Conservation (phyloP, 2,113 vertebrate genomes). For the Glaucomys volans region DNA sequence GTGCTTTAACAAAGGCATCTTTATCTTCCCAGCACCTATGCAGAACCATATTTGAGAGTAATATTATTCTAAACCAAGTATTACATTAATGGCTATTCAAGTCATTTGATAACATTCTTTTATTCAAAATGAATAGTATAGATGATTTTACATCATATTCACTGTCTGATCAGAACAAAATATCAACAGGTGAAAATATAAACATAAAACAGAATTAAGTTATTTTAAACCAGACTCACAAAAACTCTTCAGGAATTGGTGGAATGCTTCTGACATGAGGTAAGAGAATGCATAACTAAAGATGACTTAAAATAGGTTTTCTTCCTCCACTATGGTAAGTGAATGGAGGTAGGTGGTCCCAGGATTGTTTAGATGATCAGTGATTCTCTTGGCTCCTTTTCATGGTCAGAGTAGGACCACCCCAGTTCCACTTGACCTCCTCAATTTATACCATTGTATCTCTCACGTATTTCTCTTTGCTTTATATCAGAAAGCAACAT, state of each 20-base stretch:
- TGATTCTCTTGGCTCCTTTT: background rate
- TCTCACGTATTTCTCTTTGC: background rate
- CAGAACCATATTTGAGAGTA: background rate
- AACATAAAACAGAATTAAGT: background rate
- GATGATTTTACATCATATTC: background rate
- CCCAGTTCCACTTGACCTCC: background rate
- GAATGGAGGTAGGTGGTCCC: background rate
- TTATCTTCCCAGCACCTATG: constrained; percentile 7
- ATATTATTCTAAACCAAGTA: background rate
- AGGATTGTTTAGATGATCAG: background rate
- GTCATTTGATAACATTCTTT: background rate
- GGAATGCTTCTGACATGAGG: background rate
- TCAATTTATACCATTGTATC: background rate
- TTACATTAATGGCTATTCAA: background rate
- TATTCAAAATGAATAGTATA: background rate
- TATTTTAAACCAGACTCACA: background rate
- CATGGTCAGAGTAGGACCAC: background rate
- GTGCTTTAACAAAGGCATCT: background rate
- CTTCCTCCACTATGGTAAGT: background rate
- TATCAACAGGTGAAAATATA: background rate
- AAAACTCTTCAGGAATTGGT: background rate
- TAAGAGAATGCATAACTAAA: background rate
- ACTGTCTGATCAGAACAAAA: background rate
- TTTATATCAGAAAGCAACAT: background rate
- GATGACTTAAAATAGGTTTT: background rate